Evolutionary conservation across 2,888 invertebrate species (phyloP), one percentile per base, ranked within the genome.

Genomic region (Agrypnus murinus): DNA sequence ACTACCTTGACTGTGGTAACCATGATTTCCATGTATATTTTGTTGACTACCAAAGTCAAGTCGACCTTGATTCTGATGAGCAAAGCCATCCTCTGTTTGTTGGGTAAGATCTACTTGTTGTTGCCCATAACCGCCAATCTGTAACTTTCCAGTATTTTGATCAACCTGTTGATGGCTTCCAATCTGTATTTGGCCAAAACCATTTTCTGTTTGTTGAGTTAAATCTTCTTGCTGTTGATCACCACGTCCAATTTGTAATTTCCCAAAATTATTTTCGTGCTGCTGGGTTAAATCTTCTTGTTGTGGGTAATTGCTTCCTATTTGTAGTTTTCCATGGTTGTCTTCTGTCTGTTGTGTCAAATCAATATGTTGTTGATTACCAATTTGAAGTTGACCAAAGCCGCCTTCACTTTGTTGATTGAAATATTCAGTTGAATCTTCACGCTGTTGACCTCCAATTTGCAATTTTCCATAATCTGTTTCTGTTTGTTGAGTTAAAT

Each of bases 391-490:
- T 34, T 72, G 45, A 10, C 45, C 70, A 8, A 17, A 59, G 8
- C 17, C 55, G 25, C 74, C 67, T 60, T 74, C 71, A 36, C 74
- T 76, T 71, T 78, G 73, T 70, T 81, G 78, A 4, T 73, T 74
- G 53, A 78, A 48, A 72, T 69, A 70, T 48, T 76, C 32, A 14
- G 7, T 64, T 59, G n/a, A 19, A 6, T 50, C 65, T n/a, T n/a
- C n/a, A n/a, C n/a, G 68, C 48, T 77, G 77, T 46, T 80, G 77
- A 15, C 46, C 15, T 7, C 68, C 71, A 68, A 65, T 10, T 79
- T 82, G 71, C 59, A 77, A 38, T 77, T 79, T 75, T 73, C 80
- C 63, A 77, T 77, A 15, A 72, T 80, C 36, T 12, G 65, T 38
- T 60, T 65, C 59, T 77, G 78, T 72, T 62, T 79, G 73, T 73